A percentile compares a stretch with the other conserved stretches of the same genome.
Evolutionary conservation across 2,113 vertebrate genomes (phyloP).

Genomic region (Amia ocellicauda): DNA sequence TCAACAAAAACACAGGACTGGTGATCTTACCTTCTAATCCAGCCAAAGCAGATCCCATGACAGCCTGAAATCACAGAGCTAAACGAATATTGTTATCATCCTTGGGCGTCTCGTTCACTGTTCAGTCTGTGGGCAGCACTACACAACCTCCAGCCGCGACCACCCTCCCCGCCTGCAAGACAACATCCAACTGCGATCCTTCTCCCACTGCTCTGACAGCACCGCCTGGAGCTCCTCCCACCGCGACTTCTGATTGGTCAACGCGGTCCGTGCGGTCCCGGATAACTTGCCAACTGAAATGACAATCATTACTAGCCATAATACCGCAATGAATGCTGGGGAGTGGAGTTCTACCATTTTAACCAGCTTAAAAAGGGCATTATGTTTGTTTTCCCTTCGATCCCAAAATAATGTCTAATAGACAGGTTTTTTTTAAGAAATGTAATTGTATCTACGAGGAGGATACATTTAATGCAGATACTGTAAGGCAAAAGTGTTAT

Average conservation of each 20-base stretch:
- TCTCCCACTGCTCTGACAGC: constrained; percentile 17
- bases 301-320: constrained; percentile 22
- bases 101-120: constrained; percentile 2
- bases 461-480: too few relatives aligned
- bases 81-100: background rate
- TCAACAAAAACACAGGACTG: background rate
- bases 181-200: constrained; percentile 16
- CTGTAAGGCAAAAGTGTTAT: too few relatives aligned
- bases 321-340: background rate
- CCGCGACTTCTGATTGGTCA: constrained; percentile 20
- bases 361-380: too few relatives aligned
- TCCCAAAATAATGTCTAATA: background rate
- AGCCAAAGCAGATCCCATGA: constrained; percentile 7
- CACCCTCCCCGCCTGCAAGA: constrained; percentile 5
- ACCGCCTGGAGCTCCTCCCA: constrained; percentile 23
- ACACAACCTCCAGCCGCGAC: background rate
- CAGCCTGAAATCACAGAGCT: background rate
- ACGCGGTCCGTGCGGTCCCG: background rate
- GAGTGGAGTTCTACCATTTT: background rate
- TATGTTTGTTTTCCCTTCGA: background rate
- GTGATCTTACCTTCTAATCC: constrained; percentile 13
- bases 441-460: too few relatives aligned
- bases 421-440: too few relatives aligned
- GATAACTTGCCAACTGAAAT: constrained; percentile 3
- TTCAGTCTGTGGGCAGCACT: background rate